Conservation (phyloP, 2,888 invertebrate genomes). For the Drosophila cyrtoloma region DNA sequence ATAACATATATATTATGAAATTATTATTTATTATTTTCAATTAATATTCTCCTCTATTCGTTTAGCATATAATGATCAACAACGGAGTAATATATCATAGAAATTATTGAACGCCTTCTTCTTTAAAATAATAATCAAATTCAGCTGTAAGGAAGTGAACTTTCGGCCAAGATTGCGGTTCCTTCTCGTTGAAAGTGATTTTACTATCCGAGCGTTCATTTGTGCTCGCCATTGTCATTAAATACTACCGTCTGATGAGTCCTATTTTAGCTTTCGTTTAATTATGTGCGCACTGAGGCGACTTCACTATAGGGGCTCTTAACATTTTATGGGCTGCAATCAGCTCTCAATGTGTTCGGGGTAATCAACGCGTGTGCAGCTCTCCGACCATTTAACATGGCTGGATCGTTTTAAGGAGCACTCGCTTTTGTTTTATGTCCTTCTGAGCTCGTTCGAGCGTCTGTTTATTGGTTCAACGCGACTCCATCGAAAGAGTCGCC, state of each 20-base stretch:
- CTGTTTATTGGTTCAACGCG: constrained; percentile 36
- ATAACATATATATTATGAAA: not conserved
- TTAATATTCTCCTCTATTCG: not conserved
- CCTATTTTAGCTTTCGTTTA: constrained; percentile 30
- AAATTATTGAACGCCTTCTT: not conserved
- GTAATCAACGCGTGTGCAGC: constrained; percentile 31
- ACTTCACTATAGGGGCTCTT: constrained; percentile 44
- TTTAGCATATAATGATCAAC: not conserved
- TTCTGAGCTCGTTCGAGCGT: constrained; percentile 7
- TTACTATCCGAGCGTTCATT: not conserved
- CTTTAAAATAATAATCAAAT: not conserved
- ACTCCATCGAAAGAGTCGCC: constrained; percentile 4
- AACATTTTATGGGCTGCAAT: constrained; percentile 64
- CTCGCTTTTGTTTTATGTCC: constrained; percentile 42
- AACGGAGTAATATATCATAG: not conserved
- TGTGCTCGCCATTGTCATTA: not conserved
- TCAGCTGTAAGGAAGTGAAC: not conserved
- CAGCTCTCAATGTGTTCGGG: constrained; percentile 50
- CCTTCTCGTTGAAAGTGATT: not conserved
- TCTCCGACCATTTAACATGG: constrained; percentile 37
- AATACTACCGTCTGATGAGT: not conserved
- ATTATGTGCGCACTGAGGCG: constrained; percentile 48
- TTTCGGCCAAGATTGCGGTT: not conserved
- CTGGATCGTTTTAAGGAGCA: constrained; percentile 35
- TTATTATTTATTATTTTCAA: not conserved